Evolutionary conservation across 2,113 vertebrate species (phyloP), one percentile per base, ranked within the genome.

Genomic region (Paradisaea rubra): DNA sequence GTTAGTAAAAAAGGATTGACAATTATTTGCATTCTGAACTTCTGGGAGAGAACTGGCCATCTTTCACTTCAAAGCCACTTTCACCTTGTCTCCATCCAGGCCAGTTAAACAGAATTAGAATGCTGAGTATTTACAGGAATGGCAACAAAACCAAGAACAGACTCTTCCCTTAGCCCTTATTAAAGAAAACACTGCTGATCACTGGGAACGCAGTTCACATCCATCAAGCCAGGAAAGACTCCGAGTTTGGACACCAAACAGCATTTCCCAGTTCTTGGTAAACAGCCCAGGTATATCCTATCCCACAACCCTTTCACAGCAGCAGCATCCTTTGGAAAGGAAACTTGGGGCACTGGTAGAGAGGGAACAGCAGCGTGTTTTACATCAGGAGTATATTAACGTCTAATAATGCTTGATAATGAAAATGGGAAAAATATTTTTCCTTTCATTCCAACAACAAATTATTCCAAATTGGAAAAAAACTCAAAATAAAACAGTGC

Each of bases 11-110:
- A 86, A 80, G n/a, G 53, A 91, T 81, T 93, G 89, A 35, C 61
- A 83, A 86, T 95, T 95, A 95, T 96, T 94, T 95, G 66, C 20
- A 82, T 86, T 88, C 89, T 54, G 72, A 96, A 94, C 74, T 91
- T 74, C 90, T 79, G 47, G 42, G 54, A 22, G 81, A 92, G 93
- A 95, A 89, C 39, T 77, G 93, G 10, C 16, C 31, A 80, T 86
- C 88, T 42, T 21, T 52, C 31, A 23, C 53, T 65, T 68, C 73
- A 91, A 53, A 86, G 70, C 69, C 53, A 35, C 69, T 83, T 61
- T 49, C 35, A 37, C 86, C 41, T 83, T 56, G 35, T 74, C 24
- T 77, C 33, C 13, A 7, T 33, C 41, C 88, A 89, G 85, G 3
- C 39, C 42, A 56, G 49, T 4, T 13, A 52, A 25, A 73, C 54